phyloP scores from a whole-genome alignment of 1,140 invertebrate species.

The Ceratosolen solmsi region DNA sequence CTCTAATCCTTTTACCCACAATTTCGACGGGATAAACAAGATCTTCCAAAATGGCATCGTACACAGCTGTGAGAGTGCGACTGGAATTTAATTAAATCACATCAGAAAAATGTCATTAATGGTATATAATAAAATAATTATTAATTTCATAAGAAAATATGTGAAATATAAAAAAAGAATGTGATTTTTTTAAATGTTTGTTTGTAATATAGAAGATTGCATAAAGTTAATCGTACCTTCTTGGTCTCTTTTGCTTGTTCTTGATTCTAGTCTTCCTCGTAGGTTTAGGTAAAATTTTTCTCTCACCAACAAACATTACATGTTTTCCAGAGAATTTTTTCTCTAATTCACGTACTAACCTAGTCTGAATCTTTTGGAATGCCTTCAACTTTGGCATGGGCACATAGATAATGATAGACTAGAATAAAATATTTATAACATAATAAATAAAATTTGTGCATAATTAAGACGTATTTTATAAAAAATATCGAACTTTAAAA shows the following conservation, averaged over 20 bases:
- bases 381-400: constrained; percentile 97
- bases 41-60: constrained; percentile 97
- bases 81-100: constrained; percentile 70
- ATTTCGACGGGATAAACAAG: constrained; percentile 99
- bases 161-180: not conserved
- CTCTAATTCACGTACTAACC: constrained; percentile 96
- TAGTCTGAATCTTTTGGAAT: constrained; percentile 98
- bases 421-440: constrained; percentile 57
- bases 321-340: constrained; percentile 99
- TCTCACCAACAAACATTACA: constrained; percentile 98
- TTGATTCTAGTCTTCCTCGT: constrained; percentile 95
- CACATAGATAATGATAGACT: constrained; percentile 98
- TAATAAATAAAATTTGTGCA: not conserved
- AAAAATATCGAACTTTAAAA: not conserved
- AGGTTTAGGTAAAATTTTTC: constrained; percentile 98
- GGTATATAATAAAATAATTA: not conserved
- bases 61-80: constrained; percentile 96
- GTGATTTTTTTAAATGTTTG: not conserved
- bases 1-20: constrained; percentile 97
- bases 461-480: not conserved
- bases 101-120: too few species aligned
- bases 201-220: too few species aligned
- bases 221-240: constrained; percentile 76
- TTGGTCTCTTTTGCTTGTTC: constrained; percentile 98
- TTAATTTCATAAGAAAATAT: too few species aligned